A percentile compares a stretch with the other conserved stretches of the same genome.
These are phyloP conservation scores for Macrochelys suwanniensis DNA, from an alignment of 2,797 vertebrate species.

Conservation along the genomic window DNA sequence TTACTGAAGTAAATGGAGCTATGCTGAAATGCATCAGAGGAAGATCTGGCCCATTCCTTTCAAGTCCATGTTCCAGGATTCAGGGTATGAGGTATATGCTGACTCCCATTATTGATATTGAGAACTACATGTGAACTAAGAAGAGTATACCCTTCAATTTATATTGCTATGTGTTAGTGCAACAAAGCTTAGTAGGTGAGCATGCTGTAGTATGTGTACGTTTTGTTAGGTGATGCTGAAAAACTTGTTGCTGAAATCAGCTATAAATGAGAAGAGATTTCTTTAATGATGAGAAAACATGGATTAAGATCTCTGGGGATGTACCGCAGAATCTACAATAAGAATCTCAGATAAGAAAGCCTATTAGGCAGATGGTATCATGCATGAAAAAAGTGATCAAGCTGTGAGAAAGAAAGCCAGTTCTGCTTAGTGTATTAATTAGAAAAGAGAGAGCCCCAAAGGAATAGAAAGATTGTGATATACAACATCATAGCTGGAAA, in stretches of 20 bases:
- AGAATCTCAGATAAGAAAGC: constrained; percentile 65
- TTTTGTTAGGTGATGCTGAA: constrained; percentile 25
- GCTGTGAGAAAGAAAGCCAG: constrained; percentile 69
- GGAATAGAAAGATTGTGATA: constrained; percentile 58
- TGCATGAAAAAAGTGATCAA: constrained; percentile 72
- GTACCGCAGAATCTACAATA: constrained; percentile 53
- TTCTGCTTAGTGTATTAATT: constrained; percentile 75
- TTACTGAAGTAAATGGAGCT: constrained; percentile 16
- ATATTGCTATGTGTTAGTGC: constrained; percentile 3
- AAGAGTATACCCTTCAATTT: not conserved
- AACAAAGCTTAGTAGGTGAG: constrained; percentile 6
- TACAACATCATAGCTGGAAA: constrained; percentile 59
- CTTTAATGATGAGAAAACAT: constrained; percentile 68
- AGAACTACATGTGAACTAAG: constrained; percentile 1
- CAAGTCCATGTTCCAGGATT: not conserved
- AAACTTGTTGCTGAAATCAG: constrained; percentile 74
- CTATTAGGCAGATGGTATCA: constrained; percentile 78
- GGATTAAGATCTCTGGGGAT: constrained; percentile 61
- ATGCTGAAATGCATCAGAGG: not conserved
- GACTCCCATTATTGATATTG: constrained; percentile 24
- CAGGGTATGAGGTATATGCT: not conserved
- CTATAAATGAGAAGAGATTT: constrained; percentile 62
- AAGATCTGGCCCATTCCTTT: not conserved
- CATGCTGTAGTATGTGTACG: not conserved
- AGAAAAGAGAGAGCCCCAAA: constrained; percentile 66